phyloP scores from a whole-genome alignment of 2,888 invertebrate species.

The Frankliniella intonsa region DNA sequence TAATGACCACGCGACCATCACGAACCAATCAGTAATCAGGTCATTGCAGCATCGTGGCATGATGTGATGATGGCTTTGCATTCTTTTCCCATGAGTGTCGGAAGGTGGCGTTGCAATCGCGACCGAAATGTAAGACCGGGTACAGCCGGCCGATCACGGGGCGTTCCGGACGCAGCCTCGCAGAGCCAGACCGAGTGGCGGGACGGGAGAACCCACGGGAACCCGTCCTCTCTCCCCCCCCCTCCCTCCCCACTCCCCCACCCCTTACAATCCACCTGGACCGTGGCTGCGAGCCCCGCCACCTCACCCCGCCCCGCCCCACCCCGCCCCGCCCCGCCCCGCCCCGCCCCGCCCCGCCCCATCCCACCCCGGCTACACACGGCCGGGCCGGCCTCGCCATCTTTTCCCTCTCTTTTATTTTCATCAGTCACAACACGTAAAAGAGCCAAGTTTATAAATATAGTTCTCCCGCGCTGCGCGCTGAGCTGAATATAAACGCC shows the following conservation, averaged over 20 bases:
- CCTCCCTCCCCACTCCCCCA: background rate
- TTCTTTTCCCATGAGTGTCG: constrained; percentile 16
- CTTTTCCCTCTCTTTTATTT: too few species aligned
- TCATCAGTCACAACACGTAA: too few species aligned
- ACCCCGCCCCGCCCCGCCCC: background rate
- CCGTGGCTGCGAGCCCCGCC: background rate
- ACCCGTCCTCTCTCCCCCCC: background rate
- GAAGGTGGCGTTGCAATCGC: background rate
- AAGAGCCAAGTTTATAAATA: too few species aligned
- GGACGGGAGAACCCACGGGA: background rate
- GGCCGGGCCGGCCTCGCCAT: background rate
- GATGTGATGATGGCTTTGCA: background rate
- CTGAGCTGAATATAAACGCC: too few species aligned
- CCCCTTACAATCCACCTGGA: background rate
- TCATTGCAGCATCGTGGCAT: too few species aligned
- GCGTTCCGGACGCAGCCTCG: background rate
- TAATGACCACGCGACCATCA: too few species aligned
- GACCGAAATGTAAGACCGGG: background rate
- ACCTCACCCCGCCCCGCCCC: background rate
- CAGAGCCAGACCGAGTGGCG: constrained; percentile 10
- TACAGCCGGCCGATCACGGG: background rate
- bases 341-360: too few species aligned
- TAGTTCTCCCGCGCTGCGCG: too few species aligned
- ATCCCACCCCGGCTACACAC: background rate
- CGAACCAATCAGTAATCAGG: too few species aligned